A percentile compares a stretch with the other conserved stretches of the same genome.
These are phyloP conservation scores for Miniopterus natalensis DNA, from an alignment of 2,113 vertebrate species.

Conservation along the genomic window DNA sequence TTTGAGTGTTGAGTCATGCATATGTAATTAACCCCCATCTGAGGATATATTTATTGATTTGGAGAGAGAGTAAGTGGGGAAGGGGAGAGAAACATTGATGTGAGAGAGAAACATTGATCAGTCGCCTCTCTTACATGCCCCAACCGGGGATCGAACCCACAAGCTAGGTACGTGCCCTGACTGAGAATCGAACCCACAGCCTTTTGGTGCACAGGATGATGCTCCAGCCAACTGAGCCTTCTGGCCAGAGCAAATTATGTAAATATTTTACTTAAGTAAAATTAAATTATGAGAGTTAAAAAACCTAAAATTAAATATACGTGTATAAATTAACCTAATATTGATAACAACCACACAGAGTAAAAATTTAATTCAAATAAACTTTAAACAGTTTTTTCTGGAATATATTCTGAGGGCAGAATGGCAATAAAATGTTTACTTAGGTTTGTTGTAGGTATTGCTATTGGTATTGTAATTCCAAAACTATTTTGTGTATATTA, in stretches of 20 bases:
- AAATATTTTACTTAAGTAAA: constrained; percentile 10
- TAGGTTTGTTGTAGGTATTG: not conserved
- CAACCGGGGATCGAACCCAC: no score
- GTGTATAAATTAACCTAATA: not conserved
- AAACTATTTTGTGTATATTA: not conserved
- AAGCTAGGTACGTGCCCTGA: no score
- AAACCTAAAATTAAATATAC: not conserved
- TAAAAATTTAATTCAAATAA: not conserved
- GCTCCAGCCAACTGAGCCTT: no score
- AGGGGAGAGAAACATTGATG: no score
- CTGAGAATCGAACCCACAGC: no score
- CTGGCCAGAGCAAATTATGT: not conserved
- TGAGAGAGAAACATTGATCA: no score
- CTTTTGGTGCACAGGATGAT: no score
- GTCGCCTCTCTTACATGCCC: no score
- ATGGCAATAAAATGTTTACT: not conserved
- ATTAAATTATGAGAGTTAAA: not conserved
- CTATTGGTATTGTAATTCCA: not conserved
- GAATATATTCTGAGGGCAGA: not conserved
- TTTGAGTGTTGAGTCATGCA: not conserved
- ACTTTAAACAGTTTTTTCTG: not conserved
- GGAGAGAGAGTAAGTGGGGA: no score
- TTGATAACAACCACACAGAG: not conserved
- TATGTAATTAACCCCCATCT: no score
- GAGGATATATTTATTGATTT: no score